Evolutionary conservation across 2,888 invertebrate species (phyloP), one percentile per base, ranked within the genome.

Genomic region (Drosophila koepferae): DNA sequence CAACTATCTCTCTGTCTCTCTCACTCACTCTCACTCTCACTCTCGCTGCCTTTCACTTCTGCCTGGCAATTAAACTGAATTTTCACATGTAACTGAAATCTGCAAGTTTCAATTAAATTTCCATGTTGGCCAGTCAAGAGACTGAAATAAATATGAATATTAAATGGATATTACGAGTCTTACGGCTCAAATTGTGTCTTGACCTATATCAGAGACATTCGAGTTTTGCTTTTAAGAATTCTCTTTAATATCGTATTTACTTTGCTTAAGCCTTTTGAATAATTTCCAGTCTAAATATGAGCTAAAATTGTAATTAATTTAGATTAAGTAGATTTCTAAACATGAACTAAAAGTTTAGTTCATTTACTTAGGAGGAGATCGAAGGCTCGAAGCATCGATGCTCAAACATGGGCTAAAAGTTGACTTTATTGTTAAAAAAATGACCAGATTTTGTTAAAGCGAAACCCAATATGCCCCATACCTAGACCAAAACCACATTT

Each of bases 61-160:
- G 6, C 6, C 16, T 71, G 69, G 51, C 73, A 86, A 83, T 86
- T 82, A 72, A 74, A 70, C 73, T 53, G 31, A 54, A 63, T 74
- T 67, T 18, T 56, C 48, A 36, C 60, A 48, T 46, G 44, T 9
- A 36, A 34, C 20, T 67, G 48, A 18, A 46, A 49, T 49, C 31
- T 31, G 10, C 10, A n/a, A 31, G 1, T 31, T 49, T 2, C 1
- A 31, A 9, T 51, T 6, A 4, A 16, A 46, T 23, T 16, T 46
- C 23, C 3, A 7, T 48, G 23, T 48, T 14, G 3, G 1, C 3
- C 23, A 7, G 16, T 16, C 8, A 8, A 23, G 3, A 16, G 23
- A 3, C 23, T 16, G 0, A 46, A 44, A 20, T 18, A 6, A 28
- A 16, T 16, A 23, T 28, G 16, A 16, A 16, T 16, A 28, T 23